phyloP scores from a whole-genome alignment of 2,888 invertebrate genomes.

The Hyppa rectilinea region DNA sequence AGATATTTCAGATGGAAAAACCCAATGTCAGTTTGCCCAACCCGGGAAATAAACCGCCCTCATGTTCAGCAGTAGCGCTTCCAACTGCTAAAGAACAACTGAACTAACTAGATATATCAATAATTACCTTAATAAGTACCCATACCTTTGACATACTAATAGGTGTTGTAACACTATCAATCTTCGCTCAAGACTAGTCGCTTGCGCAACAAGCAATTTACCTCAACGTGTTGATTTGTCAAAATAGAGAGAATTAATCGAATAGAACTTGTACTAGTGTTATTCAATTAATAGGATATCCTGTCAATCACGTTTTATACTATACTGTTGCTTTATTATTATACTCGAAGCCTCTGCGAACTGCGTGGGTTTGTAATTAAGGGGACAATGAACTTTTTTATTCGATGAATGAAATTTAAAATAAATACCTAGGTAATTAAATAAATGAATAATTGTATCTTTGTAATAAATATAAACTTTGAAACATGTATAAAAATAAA shows the following conservation, averaged over 20 bases:
- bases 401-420: slow-evolving; percentile 13
- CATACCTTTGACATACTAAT: slow-evolving; percentile 14
- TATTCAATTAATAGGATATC: slow-evolving; percentile 50
- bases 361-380: slow-evolving; percentile 4
- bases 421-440: too few relatives aligned
- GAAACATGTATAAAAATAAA: too few relatives aligned
- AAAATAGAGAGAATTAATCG: slow-evolving; percentile 45
- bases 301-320: slow-evolving; percentile 17
- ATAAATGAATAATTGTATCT: too few relatives aligned
- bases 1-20: too few relatives aligned
- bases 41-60: too few relatives aligned
- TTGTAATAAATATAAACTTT: too few relatives aligned
- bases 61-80: too few relatives aligned
- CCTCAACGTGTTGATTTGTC: slow-evolving; percentile 44
- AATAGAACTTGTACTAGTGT: slow-evolving; percentile 29
- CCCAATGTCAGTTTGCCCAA: too few relatives aligned
- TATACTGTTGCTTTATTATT: slow-evolving; percentile 4
- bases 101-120: background rate
- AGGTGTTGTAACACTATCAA: slow-evolving; percentile 50
- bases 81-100: too few relatives aligned
- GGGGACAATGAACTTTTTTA: slow-evolving; percentile 5
- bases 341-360: slow-evolving; percentile 6
- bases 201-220: slow-evolving; percentile 41
- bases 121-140: background rate
- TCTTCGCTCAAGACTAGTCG: slow-evolving; percentile 23